Base-by-base conservation (phyloP, 2,113 vertebrate species). In the Amphilophus citrinellus region DNA sequence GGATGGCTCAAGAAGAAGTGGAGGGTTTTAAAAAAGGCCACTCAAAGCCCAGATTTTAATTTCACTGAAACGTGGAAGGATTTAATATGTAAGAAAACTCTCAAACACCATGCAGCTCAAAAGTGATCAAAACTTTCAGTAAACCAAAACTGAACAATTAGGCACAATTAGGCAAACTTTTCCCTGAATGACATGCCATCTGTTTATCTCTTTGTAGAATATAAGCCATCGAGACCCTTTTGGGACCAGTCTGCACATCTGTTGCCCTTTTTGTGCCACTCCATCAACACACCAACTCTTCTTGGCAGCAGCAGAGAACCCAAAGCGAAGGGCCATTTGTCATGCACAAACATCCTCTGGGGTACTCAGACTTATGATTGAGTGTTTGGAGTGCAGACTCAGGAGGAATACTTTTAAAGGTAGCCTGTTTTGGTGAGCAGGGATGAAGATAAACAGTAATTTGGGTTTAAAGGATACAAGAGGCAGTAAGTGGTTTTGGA, bases 311-410 rank as follows among this genome's bases (percentile, higher is more conserved):
- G 57, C 58, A 62, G 30, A 79, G 77, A 71, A 73, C 58, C 1
- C 2, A 20, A 14, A 77, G 35, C 6, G 15, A 87, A 73, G 85
- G 30, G 59, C 42, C 53, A 78, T 89, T 89, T 84, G 86, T 92
- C 80, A 89, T 65, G 61, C 80, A 58, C 77, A 47, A 68, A 50
- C 61, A 61, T 87, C 85, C 84, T 30, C 77, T 10, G 32, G 42
- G 80, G 60, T 76, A 42, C 66, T 89, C 84, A n/a, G 53, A 58
- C 61, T 71, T 78, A 76, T 78, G 83, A 89, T 61, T 61, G 53
- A 88, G 61, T 80, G 79, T 22, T 56, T 2, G 22, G 37, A 15
- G 75, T 5, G 13, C 59, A 78, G 61, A 39, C 47, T 8, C 50
- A 44, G 47, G 50, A 15, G 75, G 78, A 56, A 56, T 80, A 77